phyloP scores from a whole-genome alignment of 2,797 vertebrate species.

The Catamblyrhynchus diadema region DNA sequence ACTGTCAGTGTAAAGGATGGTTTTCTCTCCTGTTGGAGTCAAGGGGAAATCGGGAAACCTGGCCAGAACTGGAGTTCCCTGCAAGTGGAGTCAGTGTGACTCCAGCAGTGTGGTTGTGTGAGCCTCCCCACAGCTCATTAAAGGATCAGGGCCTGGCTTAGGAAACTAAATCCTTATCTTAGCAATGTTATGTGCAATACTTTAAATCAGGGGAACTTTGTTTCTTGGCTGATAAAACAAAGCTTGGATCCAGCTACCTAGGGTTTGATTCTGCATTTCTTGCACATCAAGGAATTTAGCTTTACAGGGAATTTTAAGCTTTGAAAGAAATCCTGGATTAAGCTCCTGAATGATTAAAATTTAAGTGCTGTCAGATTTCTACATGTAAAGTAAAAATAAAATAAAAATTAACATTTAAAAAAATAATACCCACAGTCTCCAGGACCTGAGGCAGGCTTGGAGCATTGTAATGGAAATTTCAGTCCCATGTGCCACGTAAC shows the following conservation, averaged over 20 bases:
- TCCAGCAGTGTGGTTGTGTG: neutral
- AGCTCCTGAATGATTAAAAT: slow-evolving; percentile 58
- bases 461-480: slow-evolving; percentile 70
- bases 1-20: neutral
- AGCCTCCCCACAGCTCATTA: slow-evolving; percentile 25
- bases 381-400: slow-evolving; percentile 58
- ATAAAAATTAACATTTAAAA: slow-evolving; percentile 70
- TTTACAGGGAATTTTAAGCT: slow-evolving; percentile 46
- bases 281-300: slow-evolving; percentile 49
- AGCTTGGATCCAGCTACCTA: slow-evolving; percentile 46
- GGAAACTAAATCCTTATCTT: slow-evolving; percentile 33
- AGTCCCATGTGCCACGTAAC: slow-evolving; percentile 49
- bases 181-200: neutral
- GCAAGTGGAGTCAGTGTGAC: neutral
- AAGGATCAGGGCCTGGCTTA: slow-evolving; percentile 39
- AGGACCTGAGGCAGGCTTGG: slow-evolving; percentile 25
- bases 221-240: slow-evolving; percentile 59
- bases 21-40: neutral
- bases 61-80: neutral
- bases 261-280: slow-evolving; percentile 49
- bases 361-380: slow-evolving; percentile 58
- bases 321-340: slow-evolving; percentile 58
- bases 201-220: slow-evolving; percentile 42
- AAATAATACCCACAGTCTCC: slow-evolving; percentile 53
- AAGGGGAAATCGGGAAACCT: neutral